phyloP scores from a whole-genome alignment of 2,888 invertebrate species.

The Netelia inedita region DNA sequence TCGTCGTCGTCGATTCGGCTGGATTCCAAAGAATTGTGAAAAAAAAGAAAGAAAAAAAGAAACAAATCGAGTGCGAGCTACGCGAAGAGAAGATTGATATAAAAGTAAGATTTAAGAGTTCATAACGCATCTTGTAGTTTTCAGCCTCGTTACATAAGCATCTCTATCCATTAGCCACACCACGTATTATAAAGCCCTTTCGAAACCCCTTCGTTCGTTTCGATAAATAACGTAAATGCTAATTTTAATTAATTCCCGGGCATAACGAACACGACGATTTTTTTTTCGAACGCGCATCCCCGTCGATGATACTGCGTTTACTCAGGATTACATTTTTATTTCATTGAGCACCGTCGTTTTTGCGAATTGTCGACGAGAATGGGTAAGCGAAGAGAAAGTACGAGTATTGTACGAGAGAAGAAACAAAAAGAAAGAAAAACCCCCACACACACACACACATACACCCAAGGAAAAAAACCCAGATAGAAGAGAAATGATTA shows the following conservation, averaged over 20 bases:
- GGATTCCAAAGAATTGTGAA: not conserved
- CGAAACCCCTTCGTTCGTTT: conserved; percentile 3
- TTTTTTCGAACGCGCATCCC: not conserved
- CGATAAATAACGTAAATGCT: conserved; percentile 33
- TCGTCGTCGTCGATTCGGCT: not conserved
- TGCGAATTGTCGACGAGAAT: conserved; percentile 13
- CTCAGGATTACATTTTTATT: conserved; percentile 48
- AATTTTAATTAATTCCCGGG: conserved; percentile 36
- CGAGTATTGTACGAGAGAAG: not conserved
- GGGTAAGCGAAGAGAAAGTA: not conserved
- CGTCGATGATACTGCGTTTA: conserved; percentile 45
- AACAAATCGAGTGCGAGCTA: conserved; percentile 19
- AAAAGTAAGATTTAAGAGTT: conserved; percentile 11
- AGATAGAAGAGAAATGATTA: conserved; percentile 9
- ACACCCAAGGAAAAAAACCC: not conserved
- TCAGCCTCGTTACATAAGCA: conserved; percentile 32
- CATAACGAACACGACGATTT: not conserved
- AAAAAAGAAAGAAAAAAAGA: not conserved
- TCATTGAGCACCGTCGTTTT: conserved; percentile 42
- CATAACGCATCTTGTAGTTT: conserved; percentile 52
- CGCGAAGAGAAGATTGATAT: conserved; percentile 3
- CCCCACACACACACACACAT: not conserved
- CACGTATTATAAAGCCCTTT: not conserved
- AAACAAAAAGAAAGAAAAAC: conserved; percentile 15
- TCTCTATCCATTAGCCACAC: not conserved